Evolutionary conservation across 2,888 invertebrate genomes (phyloP).

Genomic region (Marasmarcha lunaedactyla): DNA sequence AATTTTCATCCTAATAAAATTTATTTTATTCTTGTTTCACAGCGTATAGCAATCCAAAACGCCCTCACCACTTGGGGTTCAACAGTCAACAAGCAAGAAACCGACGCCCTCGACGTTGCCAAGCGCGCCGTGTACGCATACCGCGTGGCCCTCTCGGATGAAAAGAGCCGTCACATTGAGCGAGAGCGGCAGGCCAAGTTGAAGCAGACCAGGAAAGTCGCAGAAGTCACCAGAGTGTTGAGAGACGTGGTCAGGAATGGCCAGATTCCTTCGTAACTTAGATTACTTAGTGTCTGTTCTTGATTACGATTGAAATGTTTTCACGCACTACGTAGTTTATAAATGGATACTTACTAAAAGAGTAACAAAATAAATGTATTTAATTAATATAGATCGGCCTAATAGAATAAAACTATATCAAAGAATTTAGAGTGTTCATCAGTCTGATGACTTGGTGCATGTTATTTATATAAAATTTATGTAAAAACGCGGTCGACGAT

Average conservation of each 20-base stretch:
- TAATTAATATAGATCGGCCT: too few relatives aligned
- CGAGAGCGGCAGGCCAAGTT: constrained; percentile 23
- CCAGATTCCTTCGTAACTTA: constrained; percentile 5
- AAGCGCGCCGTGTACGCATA: constrained; percentile 33
- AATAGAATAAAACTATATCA: too few relatives aligned
- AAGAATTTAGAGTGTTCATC: too few relatives aligned
- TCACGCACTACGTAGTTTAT: too few relatives aligned
- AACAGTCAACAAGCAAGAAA: constrained; percentile 30
- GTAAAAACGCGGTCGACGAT: too few relatives aligned
- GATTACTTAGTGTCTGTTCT: too few relatives aligned
- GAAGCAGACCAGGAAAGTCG: constrained; percentile 27
- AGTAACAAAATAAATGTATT: too few relatives aligned
- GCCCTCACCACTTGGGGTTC: constrained; percentile 44
- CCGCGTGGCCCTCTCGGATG: constrained; percentile 28
- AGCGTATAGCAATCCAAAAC: constrained; percentile 47
- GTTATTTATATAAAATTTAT: too few relatives aligned
- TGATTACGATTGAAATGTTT: too few relatives aligned
- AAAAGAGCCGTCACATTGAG: constrained; percentile 23
- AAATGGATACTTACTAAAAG: too few relatives aligned
- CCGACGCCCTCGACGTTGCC: constrained; percentile 29
- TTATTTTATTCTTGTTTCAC: constrained; percentile 7
- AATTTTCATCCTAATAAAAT: too few relatives aligned
- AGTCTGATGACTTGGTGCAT: too few relatives aligned
- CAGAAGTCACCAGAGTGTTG: constrained; percentile 34
- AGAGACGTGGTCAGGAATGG: constrained; percentile 32